phyloP scores from a whole-genome alignment of 2,113 vertebrate genomes.

The Macroglossus sobrinus region DNA sequence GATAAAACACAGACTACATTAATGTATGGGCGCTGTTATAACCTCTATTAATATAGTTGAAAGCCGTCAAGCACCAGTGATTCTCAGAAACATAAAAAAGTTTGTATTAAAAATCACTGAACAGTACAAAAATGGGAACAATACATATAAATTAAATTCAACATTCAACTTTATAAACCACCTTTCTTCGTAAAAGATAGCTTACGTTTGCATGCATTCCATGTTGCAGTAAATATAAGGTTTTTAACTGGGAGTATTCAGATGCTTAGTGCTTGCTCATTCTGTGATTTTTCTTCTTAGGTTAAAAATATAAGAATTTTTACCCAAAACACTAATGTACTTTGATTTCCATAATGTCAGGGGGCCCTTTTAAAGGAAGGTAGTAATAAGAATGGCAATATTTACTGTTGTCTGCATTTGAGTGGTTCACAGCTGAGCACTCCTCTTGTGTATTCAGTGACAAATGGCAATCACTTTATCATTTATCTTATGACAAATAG shows the following conservation, averaged over 20 bases:
- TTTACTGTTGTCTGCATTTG: slow-evolving; percentile 82
- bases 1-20: slow-evolving; percentile 84
- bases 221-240: slow-evolving; percentile 73
- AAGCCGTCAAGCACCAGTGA: slow-evolving; percentile 84
- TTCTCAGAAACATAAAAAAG: slow-evolving; percentile 89
- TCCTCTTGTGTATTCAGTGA: slow-evolving; percentile 87
- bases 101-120: slow-evolving; percentile 91
- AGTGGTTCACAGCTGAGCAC: slow-evolving; percentile 85
- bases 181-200: slow-evolving; percentile 78
- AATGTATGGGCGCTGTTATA: slow-evolving; percentile 85
- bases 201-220: slow-evolving; percentile 65
- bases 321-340: slow-evolving; percentile 49
- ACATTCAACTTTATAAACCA: slow-evolving; percentile 83
- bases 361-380: slow-evolving; percentile 71
- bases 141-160: slow-evolving; percentile 89
- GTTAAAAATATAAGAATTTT: slow-evolving; percentile 72
- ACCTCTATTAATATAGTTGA: slow-evolving; percentile 89
- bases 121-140: slow-evolving; percentile 87
- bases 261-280: slow-evolving; percentile 44
- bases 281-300: slow-evolving; percentile 54
- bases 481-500: slow-evolving; percentile 94
- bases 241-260: slow-evolving; percentile 57
- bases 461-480: slow-evolving; percentile 92
- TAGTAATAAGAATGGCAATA: slow-evolving; percentile 78
- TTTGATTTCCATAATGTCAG: slow-evolving; percentile 71